Conservation (phyloP, 1,140 invertebrate species). For the Orussus abietinus region DNA sequence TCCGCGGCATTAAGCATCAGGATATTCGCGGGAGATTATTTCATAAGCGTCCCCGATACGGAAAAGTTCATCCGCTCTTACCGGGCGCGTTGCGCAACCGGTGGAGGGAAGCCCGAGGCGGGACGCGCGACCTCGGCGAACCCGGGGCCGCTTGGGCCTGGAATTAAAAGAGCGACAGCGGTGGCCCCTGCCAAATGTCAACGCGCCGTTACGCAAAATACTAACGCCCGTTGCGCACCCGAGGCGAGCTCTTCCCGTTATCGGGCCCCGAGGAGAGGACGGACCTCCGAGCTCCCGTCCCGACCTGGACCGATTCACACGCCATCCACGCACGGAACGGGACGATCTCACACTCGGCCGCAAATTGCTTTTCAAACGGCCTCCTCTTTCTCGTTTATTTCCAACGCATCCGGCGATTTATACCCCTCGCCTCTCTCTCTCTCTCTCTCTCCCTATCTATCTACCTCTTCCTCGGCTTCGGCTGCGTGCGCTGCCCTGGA, state of each 20-base stretch:
- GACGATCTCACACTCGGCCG: constrained; percentile 10
- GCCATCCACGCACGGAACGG: constrained; percentile 19
- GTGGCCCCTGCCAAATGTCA: too few species aligned
- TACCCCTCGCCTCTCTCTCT: constrained; percentile 9
- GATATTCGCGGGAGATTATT: constrained; percentile 39
- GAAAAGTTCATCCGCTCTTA: constrained; percentile 42
- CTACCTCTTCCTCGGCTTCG: constrained; percentile 1
- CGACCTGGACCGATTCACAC: constrained; percentile 22
- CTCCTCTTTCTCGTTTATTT: constrained; percentile 23
- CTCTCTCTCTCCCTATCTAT: constrained; percentile 3
- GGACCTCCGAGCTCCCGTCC: too few species aligned
- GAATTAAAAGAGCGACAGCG: too few species aligned
- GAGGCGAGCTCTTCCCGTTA: too few species aligned
- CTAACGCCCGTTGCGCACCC: too few species aligned
- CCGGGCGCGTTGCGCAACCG: constrained; percentile 29
- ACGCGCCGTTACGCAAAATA: too few species aligned
- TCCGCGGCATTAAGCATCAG: too few species aligned
- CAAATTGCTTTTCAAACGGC: constrained; percentile 26
- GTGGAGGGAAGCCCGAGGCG: constrained; percentile 17
- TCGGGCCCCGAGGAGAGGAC: too few species aligned
- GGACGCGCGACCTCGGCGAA: constrained; percentile 1
- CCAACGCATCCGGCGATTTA: constrained; percentile 26
- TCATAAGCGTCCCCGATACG: constrained; percentile 46
- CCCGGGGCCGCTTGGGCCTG: not conserved
- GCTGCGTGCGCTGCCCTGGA: too few species aligned